Evolutionary conservation across 2,888 invertebrate species (phyloP).

Genomic region (Ichneumoninae sp.): DNA sequence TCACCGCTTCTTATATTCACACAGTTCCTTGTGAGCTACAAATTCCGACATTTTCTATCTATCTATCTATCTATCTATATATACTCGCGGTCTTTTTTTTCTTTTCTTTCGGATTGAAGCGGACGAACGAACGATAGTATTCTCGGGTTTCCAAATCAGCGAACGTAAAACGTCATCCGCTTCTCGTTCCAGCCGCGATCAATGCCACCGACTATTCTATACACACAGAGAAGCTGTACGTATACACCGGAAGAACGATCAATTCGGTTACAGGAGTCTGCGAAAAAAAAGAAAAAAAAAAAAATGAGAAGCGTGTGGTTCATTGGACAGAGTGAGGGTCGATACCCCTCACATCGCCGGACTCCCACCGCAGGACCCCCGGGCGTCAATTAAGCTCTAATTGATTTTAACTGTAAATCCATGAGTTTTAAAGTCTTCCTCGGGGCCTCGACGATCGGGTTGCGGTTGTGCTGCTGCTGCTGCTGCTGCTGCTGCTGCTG

Average conservation of each 20-base stretch:
- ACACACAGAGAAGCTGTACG: neutral
- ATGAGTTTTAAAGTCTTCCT: slow-evolving; percentile 73
- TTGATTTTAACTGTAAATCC: slow-evolving; percentile 81
- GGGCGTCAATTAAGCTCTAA: slow-evolving; percentile 78
- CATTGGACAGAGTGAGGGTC: slow-evolving; percentile 48
- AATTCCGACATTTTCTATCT: slow-evolving; percentile 39
- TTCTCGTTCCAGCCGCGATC: slow-evolving; percentile 18
- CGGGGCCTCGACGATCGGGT: slow-evolving; percentile 64
- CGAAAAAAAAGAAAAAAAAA: slow-evolving; percentile 45
- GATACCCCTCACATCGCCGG: slow-evolving; percentile 39
- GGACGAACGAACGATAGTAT: slow-evolving; percentile 34
- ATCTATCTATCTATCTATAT: slow-evolving; percentile 37
- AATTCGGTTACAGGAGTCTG: slow-evolving; percentile 45
- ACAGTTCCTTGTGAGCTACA: slow-evolving; percentile 26
- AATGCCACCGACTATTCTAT: slow-evolving; percentile 27
- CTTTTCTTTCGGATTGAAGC: slow-evolving; percentile 12
- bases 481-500: slow-evolving; percentile 34
- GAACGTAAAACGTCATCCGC: slow-evolving; percentile 51
- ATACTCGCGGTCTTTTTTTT: slow-evolving; percentile 7
- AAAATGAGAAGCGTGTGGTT: slow-evolving; percentile 31
- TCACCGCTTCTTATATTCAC: slow-evolving; percentile 9
- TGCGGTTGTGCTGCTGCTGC: slow-evolving; percentile 67
- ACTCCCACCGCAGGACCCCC: slow-evolving; percentile 62
- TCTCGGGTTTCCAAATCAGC: slow-evolving; percentile 41
- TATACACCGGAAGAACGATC: slow-evolving; percentile 27